These are phyloP conservation scores for Polymixis lichenea DNA, from an alignment of 2,888 invertebrate genomes.

Conservation along the genomic window DNA sequence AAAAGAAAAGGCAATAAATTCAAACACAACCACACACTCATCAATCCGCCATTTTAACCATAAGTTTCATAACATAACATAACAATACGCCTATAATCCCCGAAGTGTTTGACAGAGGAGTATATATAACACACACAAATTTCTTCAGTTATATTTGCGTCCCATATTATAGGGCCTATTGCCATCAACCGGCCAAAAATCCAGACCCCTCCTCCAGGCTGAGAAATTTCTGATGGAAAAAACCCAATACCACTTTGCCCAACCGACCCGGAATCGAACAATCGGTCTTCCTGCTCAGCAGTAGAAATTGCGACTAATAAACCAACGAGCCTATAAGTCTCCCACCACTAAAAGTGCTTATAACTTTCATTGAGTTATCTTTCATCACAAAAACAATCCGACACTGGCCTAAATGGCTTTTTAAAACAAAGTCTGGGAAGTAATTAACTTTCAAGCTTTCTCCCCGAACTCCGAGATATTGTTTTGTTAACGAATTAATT, in stretches of 20 bases:
- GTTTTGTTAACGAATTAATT: conserved; percentile 41
- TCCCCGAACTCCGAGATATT: conserved; percentile 15
- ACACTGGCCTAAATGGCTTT: conserved; percentile 25
- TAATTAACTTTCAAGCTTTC: conserved; percentile 47
- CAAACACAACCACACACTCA: no score
- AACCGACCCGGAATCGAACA: not conserved
- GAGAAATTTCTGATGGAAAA: not conserved
- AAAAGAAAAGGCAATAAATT: no score
- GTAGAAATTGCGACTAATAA: not conserved
- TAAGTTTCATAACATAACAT: no score
- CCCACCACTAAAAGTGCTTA: not conserved
- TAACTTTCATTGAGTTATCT: not conserved
- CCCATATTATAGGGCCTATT: no score
- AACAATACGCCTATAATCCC: no score
- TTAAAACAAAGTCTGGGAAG: conserved; percentile 35
- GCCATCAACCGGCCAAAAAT: not conserved
- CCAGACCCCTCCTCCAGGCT: no score
- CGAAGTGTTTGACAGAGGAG: no score
- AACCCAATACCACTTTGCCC: not conserved
- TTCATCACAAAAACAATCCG: conserved; percentile 14
- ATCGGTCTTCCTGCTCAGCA: not conserved
- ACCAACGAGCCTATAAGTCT: not conserved
- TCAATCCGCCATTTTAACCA: no score
- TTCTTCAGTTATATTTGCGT: no score
- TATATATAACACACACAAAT: no score